These are phyloP conservation scores for Hermaeophaga mercurialis DNA, from an alignment of 2,888 invertebrate species.

Conservation along the genomic window DNA sequence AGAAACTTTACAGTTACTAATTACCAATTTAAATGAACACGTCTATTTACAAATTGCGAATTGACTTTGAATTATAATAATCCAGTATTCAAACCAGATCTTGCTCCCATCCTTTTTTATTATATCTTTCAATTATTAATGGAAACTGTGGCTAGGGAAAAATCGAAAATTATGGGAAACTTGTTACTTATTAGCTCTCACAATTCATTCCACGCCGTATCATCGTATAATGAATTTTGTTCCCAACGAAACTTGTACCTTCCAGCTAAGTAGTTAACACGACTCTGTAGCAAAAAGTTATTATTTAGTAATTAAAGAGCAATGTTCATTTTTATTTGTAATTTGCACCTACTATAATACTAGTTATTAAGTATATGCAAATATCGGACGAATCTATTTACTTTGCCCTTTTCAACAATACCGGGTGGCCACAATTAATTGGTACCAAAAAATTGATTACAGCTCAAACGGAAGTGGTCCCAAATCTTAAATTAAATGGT, in stretches of 20 bases:
- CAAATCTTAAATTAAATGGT: too few relatives aligned
- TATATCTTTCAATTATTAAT: constrained; percentile 17
- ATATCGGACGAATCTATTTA: too few relatives aligned
- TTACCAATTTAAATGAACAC: constrained; percentile 25
- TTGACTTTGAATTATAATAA: constrained; percentile 16
- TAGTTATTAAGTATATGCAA: too few relatives aligned
- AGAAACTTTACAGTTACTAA: constrained; percentile 21
- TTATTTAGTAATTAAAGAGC: too few relatives aligned
- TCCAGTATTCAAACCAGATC: constrained; percentile 21
- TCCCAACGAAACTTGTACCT: constrained; percentile 1
- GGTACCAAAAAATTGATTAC: too few relatives aligned
- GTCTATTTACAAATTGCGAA: constrained; percentile 25
- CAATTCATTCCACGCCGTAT: constrained; percentile 3
- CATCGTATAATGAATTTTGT: background rate
- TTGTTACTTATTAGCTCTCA: constrained; percentile 21
- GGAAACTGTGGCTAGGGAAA: constrained; percentile 21
- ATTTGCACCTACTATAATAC: too few relatives aligned
- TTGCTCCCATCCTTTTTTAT: constrained; percentile 19
- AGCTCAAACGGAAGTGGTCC: too few relatives aligned
- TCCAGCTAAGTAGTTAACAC: background rate
- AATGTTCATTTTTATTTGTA: too few relatives aligned
- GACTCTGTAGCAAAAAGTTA: background rate
- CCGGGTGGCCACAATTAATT: too few relatives aligned
- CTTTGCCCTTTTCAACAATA: too few relatives aligned
- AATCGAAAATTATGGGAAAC: constrained; percentile 25